phyloP scores from a whole-genome alignment of 2,888 invertebrate genomes.

The Microplitis deprimator region DNA sequence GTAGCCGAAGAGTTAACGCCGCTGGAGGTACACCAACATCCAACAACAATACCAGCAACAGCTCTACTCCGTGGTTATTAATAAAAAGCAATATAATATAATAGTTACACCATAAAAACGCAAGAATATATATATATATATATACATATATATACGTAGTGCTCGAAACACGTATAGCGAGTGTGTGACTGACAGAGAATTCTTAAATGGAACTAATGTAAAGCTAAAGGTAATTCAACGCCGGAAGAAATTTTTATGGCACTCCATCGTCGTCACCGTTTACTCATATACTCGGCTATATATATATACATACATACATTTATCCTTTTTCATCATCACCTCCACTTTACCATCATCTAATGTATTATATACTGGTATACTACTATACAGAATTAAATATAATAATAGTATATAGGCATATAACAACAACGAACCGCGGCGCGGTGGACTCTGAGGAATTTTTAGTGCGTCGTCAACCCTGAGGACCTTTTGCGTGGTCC shows the following conservation, averaged over 20 bases:
- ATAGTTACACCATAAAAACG: slow-evolving; percentile 22
- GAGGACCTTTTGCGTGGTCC: slow-evolving; percentile 28
- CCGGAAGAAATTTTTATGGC: slow-evolving; percentile 67
- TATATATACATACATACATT: slow-evolving; percentile 31
- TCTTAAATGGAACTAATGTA: slow-evolving; percentile 4
- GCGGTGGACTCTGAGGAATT: slow-evolving; percentile 27
- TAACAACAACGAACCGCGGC: slow-evolving; percentile 26
- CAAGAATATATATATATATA: slow-evolving; percentile 19
- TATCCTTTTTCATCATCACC: slow-evolving; percentile 8
- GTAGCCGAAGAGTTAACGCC: slow-evolving; percentile 19
- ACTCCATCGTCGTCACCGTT: slow-evolving; percentile 40
- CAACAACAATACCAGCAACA: slow-evolving; percentile 42
- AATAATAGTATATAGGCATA: slow-evolving; percentile 12
- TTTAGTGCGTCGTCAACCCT: slow-evolving; percentile 38
- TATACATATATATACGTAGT: slow-evolving; percentile 6
- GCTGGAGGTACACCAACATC: slow-evolving; percentile 33
- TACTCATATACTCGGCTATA: slow-evolving; percentile 13
- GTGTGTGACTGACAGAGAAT: slow-evolving; percentile 27
- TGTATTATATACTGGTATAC: not conserved
- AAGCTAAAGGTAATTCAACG: slow-evolving; percentile 50
- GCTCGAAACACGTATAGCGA: not conserved
- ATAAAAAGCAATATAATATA: slow-evolving; percentile 6
- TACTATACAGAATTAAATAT: slow-evolving; percentile 7
- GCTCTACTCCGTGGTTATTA: slow-evolving; percentile 23
- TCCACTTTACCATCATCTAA: not conserved